Evolutionary conservation across 2,113 vertebrate genomes (phyloP), one percentile per base, ranked within the genome.

Genomic region (Sander lucioperca): DNA sequence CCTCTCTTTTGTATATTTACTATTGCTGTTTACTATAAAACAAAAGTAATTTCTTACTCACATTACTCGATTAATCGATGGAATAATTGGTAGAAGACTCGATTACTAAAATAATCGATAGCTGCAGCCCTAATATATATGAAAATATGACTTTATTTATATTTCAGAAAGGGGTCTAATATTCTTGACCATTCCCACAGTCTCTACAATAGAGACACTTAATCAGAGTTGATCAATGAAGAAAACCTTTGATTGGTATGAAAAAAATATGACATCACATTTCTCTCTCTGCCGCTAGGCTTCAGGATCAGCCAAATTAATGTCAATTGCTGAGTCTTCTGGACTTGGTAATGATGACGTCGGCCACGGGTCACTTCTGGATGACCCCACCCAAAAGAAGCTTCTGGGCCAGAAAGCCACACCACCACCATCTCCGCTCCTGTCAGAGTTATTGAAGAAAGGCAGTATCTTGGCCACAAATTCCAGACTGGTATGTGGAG

Each of bases 401-500:
- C 95, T 97, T 84, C 91, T 97, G 95, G 94, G 94, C 93, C 97
- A 97, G 94, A 98, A 97, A 95, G 96, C 95, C 94, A 98, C 97
- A 78, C 97, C 97, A 61, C 97, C 97, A 87, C 97, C 97, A 74
- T 99, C 98, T 89, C 98, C 98, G 82, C 97, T 99, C 90, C 96
- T 99, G 90, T 99, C 97, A 91, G 97, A 99, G 95, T 95, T 99
- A 92, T 96, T 99, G 95, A 99, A 99, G 96, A 98, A 99, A 95
- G 97, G 97, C 93, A 98, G 95, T 93, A 96, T 99, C 85, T 94
- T 99, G 93, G 96, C 97, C 90, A 96, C 97, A 89, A 98, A 97
- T 94, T 97, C 97, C 92, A 96, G 97, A 96, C 96, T 98, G 97
- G 98, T 98, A 95, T 93, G 81, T 78, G 64, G 25, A 57, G 45